Evolutionary conservation across 2,113 vertebrate species (phyloP).

Genomic region (Brachyhypopomus occidentalis): DNA sequence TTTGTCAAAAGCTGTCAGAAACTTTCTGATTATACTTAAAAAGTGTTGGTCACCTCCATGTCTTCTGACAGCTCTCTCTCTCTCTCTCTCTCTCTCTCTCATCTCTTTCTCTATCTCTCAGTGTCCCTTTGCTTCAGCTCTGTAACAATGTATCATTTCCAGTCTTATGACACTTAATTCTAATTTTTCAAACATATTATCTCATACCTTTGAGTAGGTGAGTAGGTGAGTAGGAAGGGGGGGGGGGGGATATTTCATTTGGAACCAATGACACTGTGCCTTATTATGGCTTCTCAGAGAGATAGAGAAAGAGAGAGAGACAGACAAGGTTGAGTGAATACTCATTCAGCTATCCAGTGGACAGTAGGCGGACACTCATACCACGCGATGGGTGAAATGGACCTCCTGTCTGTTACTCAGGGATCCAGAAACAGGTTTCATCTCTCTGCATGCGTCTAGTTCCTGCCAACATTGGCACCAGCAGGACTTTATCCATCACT

Average conservation of each 20-base stretch:
- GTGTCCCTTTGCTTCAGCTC: too few species aligned
- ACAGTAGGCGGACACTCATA: constrained; percentile 1
- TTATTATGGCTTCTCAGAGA: neutral
- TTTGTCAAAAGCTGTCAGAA: neutral
- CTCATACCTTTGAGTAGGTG: neutral
- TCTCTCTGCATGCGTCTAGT: neutral
- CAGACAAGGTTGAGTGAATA: neutral
- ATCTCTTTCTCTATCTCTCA: too few species aligned
- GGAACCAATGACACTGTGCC: neutral
- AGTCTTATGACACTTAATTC: neutral
- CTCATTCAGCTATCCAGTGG: neutral
- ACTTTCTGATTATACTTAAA: neutral
- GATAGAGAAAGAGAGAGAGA: neutral
- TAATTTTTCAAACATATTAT: neutral
- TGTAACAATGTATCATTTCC: too few species aligned
- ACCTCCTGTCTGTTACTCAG: neutral
- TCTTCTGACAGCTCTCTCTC: too few species aligned
- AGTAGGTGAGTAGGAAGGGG: neutral
- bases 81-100: too few species aligned
- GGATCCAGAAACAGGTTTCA: neutral
- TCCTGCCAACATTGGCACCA: neutral
- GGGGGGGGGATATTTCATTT: neutral
- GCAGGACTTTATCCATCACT: neutral
- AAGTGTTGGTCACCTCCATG: too few species aligned
- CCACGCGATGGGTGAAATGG: neutral